phyloP scores from a whole-genome alignment of 2,888 invertebrate genomes.

The Agrotis exclamationis region DNA sequence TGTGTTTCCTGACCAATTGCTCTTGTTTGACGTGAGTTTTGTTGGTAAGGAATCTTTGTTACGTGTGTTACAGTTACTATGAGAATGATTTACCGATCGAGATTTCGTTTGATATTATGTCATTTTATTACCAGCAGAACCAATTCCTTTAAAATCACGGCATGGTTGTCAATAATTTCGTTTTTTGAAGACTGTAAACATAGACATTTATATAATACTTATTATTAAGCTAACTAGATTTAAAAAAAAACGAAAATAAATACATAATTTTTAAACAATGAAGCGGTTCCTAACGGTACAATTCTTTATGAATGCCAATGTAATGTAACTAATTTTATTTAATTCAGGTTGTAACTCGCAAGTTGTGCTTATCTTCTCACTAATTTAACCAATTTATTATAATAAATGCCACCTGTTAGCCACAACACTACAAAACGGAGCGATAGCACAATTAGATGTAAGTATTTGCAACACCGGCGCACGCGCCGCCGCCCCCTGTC shows the following conservation, averaged over 20 bases:
- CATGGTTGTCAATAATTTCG: neutral
- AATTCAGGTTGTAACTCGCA: too few species aligned
- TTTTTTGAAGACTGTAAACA: too few species aligned
- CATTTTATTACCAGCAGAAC: conserved; percentile 12
- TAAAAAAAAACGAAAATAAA: neutral
- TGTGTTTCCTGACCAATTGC: conserved; percentile 66
- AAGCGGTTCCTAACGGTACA: too few species aligned
- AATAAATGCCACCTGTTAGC: conserved; percentile 7
- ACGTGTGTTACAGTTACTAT: conserved; percentile 29
- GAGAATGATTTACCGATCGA: conserved; percentile 34
- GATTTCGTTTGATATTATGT: conserved; percentile 12
- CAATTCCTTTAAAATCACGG: neutral
- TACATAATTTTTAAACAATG: too few species aligned
- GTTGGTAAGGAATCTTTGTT: conserved; percentile 37
- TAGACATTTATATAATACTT: too few species aligned
- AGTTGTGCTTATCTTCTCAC: neutral
- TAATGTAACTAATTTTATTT: too few species aligned
- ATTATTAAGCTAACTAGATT: too few species aligned
- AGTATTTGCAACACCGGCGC: conserved; percentile 76
- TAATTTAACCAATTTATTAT: neutral
- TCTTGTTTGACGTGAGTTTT: conserved; percentile 52
- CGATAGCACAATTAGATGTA: conserved; percentile 83
- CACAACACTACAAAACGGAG: conserved; percentile 75
- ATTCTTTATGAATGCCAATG: too few species aligned
- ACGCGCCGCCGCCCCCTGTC: conserved; percentile 69